Evolutionary conservation across 1,140 invertebrate genomes (phyloP), one percentile per base, ranked within the genome.

Genomic region (Drosophila simulans): DNA sequence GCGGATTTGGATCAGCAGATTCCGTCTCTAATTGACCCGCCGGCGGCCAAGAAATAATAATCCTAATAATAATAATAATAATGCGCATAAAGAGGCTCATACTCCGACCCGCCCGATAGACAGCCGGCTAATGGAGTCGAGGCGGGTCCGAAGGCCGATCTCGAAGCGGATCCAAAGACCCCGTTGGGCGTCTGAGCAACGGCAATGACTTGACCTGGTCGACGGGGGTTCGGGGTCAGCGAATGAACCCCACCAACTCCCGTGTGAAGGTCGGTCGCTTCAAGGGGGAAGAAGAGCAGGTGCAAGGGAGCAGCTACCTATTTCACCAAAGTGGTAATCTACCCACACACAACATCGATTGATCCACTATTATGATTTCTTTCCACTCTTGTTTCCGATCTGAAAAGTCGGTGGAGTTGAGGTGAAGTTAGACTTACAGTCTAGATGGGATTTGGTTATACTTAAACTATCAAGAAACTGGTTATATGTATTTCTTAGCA

Each of bases 201-300:
- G 73, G 58, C 64, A 54, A 81, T 48, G 51, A 55, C 71, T 75
- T 56, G 45, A 56, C 39, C 59, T 39, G 48, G 34, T 52, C 46
- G 37, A 11, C 55, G 58, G 17, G 17, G 17, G 80, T 65, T 84
- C 77, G 79, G 60, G 80, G 80, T 53, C 65, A 76, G 65, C 48
- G 42, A 71, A 56, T 58, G 66, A 51, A 72, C 60, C 55, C 5
- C 45, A 11, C 20, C 27, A 74, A 34, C 20, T 27, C 22, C 31
- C 34, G 40, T n/a, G 25, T 42, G 59, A 52, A 73, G 59, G 71
- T 76, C 62, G 25, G 20, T 42, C 34, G 43, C 12, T 48, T 31
- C 12, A 15, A 2, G n/a, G 13, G 35, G 34, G 11, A 15, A 37
- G 43, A 64, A 11, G 35, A 43, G 37, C 37, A 65, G 59, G 59